Evolutionary conservation across 2,888 invertebrate species (phyloP), one percentile per base, ranked within the genome.

Genomic region (Harpalus rufipes): DNA sequence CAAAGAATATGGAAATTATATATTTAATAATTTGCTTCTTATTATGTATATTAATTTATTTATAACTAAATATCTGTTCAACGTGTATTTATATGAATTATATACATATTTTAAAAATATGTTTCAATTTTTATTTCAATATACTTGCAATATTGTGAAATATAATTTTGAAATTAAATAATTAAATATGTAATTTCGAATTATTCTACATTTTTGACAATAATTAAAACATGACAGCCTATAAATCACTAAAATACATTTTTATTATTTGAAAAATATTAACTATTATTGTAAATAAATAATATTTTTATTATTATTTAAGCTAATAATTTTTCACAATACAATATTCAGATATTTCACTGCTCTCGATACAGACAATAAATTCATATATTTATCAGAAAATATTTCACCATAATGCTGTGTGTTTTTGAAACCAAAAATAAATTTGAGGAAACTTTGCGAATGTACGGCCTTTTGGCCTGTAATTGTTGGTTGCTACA

Each of bases 341-440:
- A 32, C 12, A 25, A 61, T 21, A 18, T 32, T 32, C 32, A 51
- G 2, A 12, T 74, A 16, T 41, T 8, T 14, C 41, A 14, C 18
- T 44, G 18, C 72, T 74, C 44, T 74, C 21, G 72, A 16, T 74
- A 74, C 72, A 74, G 18, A 74, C 72, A 74, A 74, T 25, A 39
- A 51, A 44, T 74, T 74, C 72, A 74, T 51, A 74, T 74, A 74
- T 74, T 74, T 74, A 44, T 74, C 72, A 74, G 72, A 74, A 63
- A 68, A 68, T 68, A 68, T 74, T 74, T 74, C 72, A 74, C 72
- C 72, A 74, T 68, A 32, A 68, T 44, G 72, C 72, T 74, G 72
- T 74, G 81, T 81, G 81, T 81, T 81, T 65, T 81, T 81, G 81
- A 81, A 65, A 81, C 16, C 72, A 74, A 74, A 74, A 79, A 74